Evolutionary conservation across 2,797 vertebrate species (phyloP), one percentile per base, ranked within the genome.

Genomic region (Acanthopagrus latus): DNA sequence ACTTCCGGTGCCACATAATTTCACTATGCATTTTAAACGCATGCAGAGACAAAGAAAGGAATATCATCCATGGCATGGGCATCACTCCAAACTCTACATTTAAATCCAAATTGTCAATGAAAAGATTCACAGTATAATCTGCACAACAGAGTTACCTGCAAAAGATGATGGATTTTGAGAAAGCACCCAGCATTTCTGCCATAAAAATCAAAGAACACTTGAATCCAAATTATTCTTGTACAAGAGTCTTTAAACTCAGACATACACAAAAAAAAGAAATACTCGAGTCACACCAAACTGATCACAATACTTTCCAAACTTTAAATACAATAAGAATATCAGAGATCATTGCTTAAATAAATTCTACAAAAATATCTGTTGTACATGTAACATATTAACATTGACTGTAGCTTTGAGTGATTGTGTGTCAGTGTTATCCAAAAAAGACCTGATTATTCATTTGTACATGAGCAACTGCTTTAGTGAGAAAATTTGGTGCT

Each of bases 341-440:
- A 95, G 94, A 96, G 94, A 95, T 96, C 92, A 91, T 93, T 86
- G 93, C 94, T 98, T 97, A 98, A 99, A 99, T 97, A 97, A 97
- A 95, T 95, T 95, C 96, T 97, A 96, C 94, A 95, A 95, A 96
- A 97, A 96, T 95, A 95, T 97, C 95, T 97, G 95, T 96, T 97
- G 95, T 96, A 96, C 96, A 97, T 95, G 93, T 96, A 93, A 96
- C 91, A 95, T 97, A 98, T 97, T 97, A 97, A 98, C 97, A 97
- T 94, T 58, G 93, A 80, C 62, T 78, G 71, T 23, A 93, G 87
- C 92, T 90, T 92, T 76, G 73, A 71, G 80, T 70, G 75, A 84
- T 85, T 85, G 71, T 77, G 55, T 71, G 58, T 81, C 80, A 71
- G 76, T 84, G 50, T 78, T 65, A 38, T 29, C 70, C 47, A 64